These are phyloP conservation scores for Gasterosteus nipponicus DNA, from an alignment of 2,113 vertebrate genomes.

Conservation along the genomic window DNA sequence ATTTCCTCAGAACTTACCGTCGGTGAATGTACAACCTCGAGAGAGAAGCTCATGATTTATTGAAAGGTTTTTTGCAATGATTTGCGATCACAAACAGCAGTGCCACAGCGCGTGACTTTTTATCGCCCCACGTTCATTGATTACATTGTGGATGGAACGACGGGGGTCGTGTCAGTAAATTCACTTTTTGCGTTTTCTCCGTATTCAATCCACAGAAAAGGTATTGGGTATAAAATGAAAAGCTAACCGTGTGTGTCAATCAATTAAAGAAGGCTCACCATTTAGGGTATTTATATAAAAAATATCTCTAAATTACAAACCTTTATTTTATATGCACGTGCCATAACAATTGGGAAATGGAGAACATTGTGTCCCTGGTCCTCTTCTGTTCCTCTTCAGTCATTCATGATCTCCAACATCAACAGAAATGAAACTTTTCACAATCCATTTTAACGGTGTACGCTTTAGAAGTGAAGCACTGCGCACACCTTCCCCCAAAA, in stretches of 20 bases:
- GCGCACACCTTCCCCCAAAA: neutral
- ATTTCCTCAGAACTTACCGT: neutral
- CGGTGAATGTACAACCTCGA: neutral
- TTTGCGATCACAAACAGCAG: neutral
- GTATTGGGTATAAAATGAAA: neutral
- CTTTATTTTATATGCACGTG: slow-evolving; percentile 28
- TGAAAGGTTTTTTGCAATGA: neutral
- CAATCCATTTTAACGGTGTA: neutral
- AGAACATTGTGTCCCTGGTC: neutral
- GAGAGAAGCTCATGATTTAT: neutral
- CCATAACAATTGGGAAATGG: neutral
- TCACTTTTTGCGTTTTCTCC: neutral
- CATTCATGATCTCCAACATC: neutral
- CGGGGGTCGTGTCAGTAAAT: neutral
- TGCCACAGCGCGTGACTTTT: neutral
- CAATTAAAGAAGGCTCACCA: slow-evolving; percentile 3
- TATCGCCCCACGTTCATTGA: neutral
- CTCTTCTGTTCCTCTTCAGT: neutral
- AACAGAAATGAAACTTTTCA: slow-evolving; percentile 1
- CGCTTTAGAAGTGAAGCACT: neutral
- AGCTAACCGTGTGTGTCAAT: neutral
- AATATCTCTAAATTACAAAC: neutral
- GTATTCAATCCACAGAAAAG: slow-evolving; percentile 29
- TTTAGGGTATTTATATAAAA: slow-evolving; percentile 57
- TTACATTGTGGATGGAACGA: neutral